Base-by-base conservation (phyloP, 53 echinoderm and acorn worm genomes). In the Henricia sp. region DNA sequence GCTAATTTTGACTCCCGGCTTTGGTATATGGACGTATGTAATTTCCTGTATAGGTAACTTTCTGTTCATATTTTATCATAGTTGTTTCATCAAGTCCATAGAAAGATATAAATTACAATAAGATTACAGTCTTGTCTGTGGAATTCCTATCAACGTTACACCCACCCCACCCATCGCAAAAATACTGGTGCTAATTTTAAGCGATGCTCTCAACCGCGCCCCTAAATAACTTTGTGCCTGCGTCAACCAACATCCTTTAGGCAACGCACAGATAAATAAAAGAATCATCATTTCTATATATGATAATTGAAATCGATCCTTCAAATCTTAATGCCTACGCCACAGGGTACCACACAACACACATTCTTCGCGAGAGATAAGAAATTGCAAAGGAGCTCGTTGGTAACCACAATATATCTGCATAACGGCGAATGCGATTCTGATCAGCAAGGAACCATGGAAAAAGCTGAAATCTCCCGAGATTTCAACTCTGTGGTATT, bases 291-390 rank as follows among this genome's bases (percentile, higher is more conserved):
- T 48, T 39, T 80, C 65, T 63, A 35, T 72, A 72, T 72, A 35
- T 72, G 53, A 35, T 27, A 25, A 9, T 28, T 64, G 80, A 62
- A 62, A 78, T 9, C 80, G 42, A 80, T 65, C 51, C 50, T 48
- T 23, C 8, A 10, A n/a, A 28, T 3, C 30, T n/a, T n/a, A 64
- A 72, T 72, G 17, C n/a, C 32, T 63, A 1, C 24, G 46, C 80
- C 5, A 30, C 28, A 34, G 63, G 64, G 29, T 33, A 20, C 50
- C 43, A 2, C 42, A 32, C 53, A 25, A 19, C 48, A 16, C 16
- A 35, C 53, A n/a, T 34, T 41, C 50, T 35, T 64, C 27, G 26
- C 32, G 16, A 16, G 76, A 59, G 65, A 37, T 34, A 34, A 64
- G 23, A 59, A 77, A 43, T 14, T 36, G 50, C 65, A 77, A 77